These are phyloP conservation scores for Cataglyphis albicans DNA, from an alignment of 2,888 invertebrate genomes.

Conservation along the genomic window DNA sequence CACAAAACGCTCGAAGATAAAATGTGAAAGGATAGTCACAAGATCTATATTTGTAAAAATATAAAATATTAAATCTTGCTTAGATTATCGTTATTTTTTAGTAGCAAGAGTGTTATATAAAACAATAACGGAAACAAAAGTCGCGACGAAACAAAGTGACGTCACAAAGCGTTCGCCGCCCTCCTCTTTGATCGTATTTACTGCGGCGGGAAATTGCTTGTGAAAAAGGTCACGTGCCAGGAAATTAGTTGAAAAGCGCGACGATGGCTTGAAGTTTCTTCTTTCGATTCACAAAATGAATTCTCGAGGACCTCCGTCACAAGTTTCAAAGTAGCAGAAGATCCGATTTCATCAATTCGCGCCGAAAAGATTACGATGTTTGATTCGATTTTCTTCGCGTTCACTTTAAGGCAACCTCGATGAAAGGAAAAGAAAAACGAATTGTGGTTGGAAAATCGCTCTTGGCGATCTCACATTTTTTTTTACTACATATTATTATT, in stretches of 20 bases:
- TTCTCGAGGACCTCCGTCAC: constrained; percentile 3
- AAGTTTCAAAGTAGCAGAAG: neutral
- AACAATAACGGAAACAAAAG: neutral
- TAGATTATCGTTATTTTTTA: neutral
- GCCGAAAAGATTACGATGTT: neutral
- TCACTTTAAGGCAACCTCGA: neutral
- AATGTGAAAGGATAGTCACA: neutral
- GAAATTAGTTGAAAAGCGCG: constrained; percentile 34
- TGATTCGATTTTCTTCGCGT: constrained; percentile 20
- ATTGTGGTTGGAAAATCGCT: neutral
- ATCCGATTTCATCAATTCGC: constrained; percentile 23
- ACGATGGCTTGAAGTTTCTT: neutral
- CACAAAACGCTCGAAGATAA: neutral
- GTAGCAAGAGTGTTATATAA: neutral
- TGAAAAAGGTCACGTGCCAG: constrained; percentile 26
- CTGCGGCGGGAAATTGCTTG: constrained; percentile 6
- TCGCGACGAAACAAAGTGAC: neutral
- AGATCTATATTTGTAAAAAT: neutral
- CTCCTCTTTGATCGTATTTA: constrained; percentile 22
- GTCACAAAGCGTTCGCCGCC: neutral
- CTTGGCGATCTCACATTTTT: neutral
- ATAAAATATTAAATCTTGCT: neutral
- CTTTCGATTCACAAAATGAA: constrained; percentile 10
- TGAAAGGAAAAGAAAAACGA: neutral
- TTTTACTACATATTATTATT: neutral